Percentiles rank a stretch among this genome's conserved stretches.
These are phyloP conservation scores for Leucosticte australis DNA, from an alignment of 2,113 vertebrate species.

Conservation along the genomic window DNA sequence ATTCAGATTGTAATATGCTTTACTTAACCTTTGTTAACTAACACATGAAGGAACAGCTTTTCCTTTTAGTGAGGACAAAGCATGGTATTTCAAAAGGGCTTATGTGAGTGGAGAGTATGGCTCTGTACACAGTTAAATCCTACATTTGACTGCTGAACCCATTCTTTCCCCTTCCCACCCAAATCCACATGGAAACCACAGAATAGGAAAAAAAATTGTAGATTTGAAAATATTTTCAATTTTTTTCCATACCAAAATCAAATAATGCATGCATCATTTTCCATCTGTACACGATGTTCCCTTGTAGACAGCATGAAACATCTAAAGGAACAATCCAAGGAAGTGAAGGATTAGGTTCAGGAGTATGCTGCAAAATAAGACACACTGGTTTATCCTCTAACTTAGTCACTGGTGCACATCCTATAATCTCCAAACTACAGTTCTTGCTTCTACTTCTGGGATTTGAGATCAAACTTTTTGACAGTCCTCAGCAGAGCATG, in stretches of 20 bases:
- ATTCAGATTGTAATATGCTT: constrained; percentile 54
- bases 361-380: background rate
- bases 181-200: background rate
- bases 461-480: background rate
- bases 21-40: constrained; percentile 60
- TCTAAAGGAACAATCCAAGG: background rate
- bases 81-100: constrained; percentile 44
- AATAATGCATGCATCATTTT: background rate
- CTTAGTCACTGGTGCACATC: background rate
- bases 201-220: background rate
- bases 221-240: background rate
- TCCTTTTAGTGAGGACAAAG: constrained; percentile 47
- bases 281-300: background rate
- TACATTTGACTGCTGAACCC: background rate
- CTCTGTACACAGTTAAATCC: constrained; percentile 23
- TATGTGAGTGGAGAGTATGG: constrained; percentile 7
- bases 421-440: background rate
- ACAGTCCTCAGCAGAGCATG: background rate
- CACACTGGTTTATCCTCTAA: background rate
- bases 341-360: background rate
- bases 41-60: constrained; percentile 48
- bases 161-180: background rate
- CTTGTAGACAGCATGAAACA: background rate
- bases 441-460: background rate
- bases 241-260: background rate